Evolutionary conservation across 2,113 vertebrate species (phyloP), one percentile per base, ranked within the genome.

Genomic region (Corythornis vintsioides): DNA sequence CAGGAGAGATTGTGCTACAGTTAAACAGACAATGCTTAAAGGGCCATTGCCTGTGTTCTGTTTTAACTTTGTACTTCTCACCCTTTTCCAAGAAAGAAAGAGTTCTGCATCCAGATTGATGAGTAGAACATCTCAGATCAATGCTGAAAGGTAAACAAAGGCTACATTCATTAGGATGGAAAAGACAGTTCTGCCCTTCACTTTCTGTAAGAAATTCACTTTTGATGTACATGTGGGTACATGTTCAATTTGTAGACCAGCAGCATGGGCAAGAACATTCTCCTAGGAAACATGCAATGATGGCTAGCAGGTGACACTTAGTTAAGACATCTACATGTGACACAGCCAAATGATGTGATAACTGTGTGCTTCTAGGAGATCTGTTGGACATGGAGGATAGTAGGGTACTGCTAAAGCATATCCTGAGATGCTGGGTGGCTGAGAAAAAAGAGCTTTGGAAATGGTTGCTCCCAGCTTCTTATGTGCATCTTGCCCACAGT

Each of bases 1-100:
- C 94, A 96, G 89, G 85, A 92, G 89, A 89, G 91, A 94, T 86
- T 0, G 0, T 48, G 93, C 95, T 92, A 88, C 85, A 88, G 87
- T 97, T 96, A 96, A 95, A 96, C 94, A 96, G 94, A 94, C 91
- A 95, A 83, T 75, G 88, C 89, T 95, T 96, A 96, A 94, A 96
- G 94, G 95, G 91, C 79, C 89, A 89, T 61, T 88, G 90, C 92
- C 83, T 24, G 28, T 18, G 60, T 59, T 70, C 50, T 35, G 67
- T 31, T 80, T 86, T 79, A 74, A 31, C 1, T 0, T 22, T 35
- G 57, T n/a, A 9, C 61, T 90, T 38, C 67, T 67, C 74, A 69
- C 83, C 29, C 19, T 7, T 63, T 89, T 83, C 77, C 90, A 86
- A 50, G 53, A 40, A 83, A 66, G 71, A 15, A 77, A 43, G 15